Percentiles rank a stretch among this genome's conserved stretches.
phyloP scores from a whole-genome alignment of 2,797 vertebrate genomes.

The Sardinella longiceps region DNA sequence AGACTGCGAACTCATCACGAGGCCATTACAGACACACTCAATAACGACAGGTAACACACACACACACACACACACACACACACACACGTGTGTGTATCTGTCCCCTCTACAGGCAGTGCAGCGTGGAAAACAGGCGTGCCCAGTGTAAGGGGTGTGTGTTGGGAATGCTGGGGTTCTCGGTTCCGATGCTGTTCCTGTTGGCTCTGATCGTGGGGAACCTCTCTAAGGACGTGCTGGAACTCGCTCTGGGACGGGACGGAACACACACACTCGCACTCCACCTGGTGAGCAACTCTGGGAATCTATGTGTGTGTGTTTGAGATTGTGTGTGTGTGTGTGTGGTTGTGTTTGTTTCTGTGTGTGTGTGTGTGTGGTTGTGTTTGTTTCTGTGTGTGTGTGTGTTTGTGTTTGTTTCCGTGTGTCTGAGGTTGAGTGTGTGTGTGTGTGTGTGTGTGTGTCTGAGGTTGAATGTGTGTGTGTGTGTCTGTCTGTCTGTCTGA shows the following conservation, averaged over 20 bases:
- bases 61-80: background rate
- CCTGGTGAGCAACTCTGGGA: conserved; percentile 66
- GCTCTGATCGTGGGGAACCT: conserved; percentile 72
- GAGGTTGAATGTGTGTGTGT: background rate
- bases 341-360: conserved; percentile 2
- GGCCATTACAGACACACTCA: conserved; percentile 61
- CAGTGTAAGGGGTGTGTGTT: conserved; percentile 77
- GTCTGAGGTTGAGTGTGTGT: too few species aligned
- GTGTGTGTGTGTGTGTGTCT: background rate
- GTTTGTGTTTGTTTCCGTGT: too few species aligned
- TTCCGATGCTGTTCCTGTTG: conserved; percentile 77
- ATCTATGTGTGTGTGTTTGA: background rate
- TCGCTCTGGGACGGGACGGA: conserved; percentile 68
- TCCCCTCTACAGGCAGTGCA: background rate
- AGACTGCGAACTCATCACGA: conserved; percentile 80
- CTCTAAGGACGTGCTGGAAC: conserved; percentile 69
- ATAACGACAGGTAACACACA: background rate
- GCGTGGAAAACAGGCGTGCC: conserved; percentile 44
- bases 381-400: too few species aligned
- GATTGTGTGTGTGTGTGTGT: background rate
- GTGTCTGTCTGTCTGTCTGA: background rate
- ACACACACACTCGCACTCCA: conserved; percentile 72
- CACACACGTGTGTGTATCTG: background rate
- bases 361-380: too few species aligned
- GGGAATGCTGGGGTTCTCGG: conserved; percentile 75